phyloP scores from a whole-genome alignment of 1,140 invertebrate species.

The Dinoponera quadriceps region DNA sequence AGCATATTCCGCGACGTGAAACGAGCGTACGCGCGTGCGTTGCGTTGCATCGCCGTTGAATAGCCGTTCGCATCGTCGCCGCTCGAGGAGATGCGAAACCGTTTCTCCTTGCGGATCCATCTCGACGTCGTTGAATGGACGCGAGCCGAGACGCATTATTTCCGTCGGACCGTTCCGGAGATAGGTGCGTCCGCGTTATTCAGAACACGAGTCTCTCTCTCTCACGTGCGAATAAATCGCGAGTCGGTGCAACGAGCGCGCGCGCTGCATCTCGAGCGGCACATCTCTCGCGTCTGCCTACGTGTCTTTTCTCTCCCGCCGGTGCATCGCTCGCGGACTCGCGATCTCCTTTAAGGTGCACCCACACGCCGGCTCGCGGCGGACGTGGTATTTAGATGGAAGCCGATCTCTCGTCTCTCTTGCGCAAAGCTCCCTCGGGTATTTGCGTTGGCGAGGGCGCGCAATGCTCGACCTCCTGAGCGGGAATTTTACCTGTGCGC shows the following conservation, averaged over 20 bases:
- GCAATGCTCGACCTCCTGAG: slow-evolving; percentile 65
- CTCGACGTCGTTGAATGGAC: slow-evolving; percentile 13
- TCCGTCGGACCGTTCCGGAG: neutral
- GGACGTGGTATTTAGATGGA: slow-evolving; percentile 69
- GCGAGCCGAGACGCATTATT: slow-evolving; percentile 44
- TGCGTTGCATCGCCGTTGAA: neutral
- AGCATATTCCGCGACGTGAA: neutral
- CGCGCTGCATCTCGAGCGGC: slow-evolving; percentile 32
- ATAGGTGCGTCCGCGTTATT: slow-evolving; percentile 11
- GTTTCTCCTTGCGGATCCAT: slow-evolving; percentile 1
- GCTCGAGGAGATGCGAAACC: slow-evolving; percentile 1
- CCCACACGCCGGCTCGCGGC: slow-evolving; percentile 56
- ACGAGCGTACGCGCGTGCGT: neutral
- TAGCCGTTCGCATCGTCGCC: neutral
- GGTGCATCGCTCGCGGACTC: slow-evolving; percentile 15
- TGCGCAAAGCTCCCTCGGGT: slow-evolving; percentile 74
- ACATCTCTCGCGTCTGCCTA: neutral
- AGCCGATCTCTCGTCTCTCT: slow-evolving; percentile 68
- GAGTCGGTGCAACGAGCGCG: slow-evolving; percentile 51
- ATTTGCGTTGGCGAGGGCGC: slow-evolving; percentile 79
- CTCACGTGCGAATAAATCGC: slow-evolving; percentile 63
- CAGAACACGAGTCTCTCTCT: neutral
- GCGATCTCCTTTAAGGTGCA: slow-evolving; percentile 61
- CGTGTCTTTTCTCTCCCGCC: neutral
- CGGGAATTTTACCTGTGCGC: slow-evolving; percentile 73